Conservation (phyloP, 1,140 invertebrate genomes). For the Ridgeia piscesae region DNA sequence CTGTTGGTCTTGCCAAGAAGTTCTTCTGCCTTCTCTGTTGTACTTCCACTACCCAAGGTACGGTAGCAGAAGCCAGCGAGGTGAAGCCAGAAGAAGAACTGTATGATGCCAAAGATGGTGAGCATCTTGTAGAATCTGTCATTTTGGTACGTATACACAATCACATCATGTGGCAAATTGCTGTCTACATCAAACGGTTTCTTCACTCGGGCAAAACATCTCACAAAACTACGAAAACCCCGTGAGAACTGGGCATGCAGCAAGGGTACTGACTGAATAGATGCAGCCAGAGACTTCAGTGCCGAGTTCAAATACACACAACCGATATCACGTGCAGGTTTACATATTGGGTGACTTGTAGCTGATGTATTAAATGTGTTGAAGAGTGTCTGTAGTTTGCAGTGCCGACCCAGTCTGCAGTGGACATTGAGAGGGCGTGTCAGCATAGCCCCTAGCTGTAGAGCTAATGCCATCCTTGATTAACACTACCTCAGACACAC, state of each 20-base stretch:
- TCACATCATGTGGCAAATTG: slow-evolving; percentile 70
- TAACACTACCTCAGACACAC: neutral
- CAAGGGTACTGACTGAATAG: neutral
- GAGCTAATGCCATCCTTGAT: neutral
- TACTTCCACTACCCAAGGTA: slow-evolving; percentile 63
- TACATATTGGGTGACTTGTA: neutral
- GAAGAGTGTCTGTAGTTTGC: neutral
- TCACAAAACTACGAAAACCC: neutral
- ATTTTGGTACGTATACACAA: slow-evolving; percentile 74
- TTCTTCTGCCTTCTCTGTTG: slow-evolving; percentile 35
- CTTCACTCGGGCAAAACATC: neutral
- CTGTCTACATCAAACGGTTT: slow-evolving; percentile 59
- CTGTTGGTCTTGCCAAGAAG: slow-evolving; percentile 57
- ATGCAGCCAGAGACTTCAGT: neutral
- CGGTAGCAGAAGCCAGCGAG: slow-evolving; percentile 68
- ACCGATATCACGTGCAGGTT: neutral
- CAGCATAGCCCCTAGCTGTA: neutral
- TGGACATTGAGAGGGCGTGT: neutral
- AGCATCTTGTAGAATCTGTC: slow-evolving; percentile 68
- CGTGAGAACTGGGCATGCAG: neutral
- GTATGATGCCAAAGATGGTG: slow-evolving; percentile 69
- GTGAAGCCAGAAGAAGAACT: slow-evolving; percentile 75
- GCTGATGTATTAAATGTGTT: neutral
- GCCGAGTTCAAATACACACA: neutral
- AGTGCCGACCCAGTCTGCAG: neutral